Conservation (phyloP, 2,113 vertebrate genomes). For the Arothron firmamentum region DNA sequence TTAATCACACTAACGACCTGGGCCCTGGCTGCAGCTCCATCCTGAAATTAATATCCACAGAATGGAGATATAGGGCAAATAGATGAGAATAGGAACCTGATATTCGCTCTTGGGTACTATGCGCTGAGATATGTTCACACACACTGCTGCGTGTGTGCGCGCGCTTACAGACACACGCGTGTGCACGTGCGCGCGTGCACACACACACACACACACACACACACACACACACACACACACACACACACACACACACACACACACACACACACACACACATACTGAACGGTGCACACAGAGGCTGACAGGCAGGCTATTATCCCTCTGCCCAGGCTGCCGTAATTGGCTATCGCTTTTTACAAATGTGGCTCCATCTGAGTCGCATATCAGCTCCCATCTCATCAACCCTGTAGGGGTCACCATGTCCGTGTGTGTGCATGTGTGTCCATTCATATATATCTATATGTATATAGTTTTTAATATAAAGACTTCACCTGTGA, state of each 20-base stretch:
- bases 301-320: constrained; percentile 80
- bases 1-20: constrained; percentile 74
- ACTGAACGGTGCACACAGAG: constrained; percentile 42
- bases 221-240: constrained; percentile 30
- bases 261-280: constrained; percentile 21
- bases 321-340: constrained; percentile 77
- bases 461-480: constrained; percentile 20
- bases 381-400: constrained; percentile 71
- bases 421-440: constrained; percentile 46
- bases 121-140: constrained; percentile 53
- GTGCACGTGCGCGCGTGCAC: too few relatives aligned
- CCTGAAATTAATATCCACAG: constrained; percentile 82
- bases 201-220: constrained; percentile 28
- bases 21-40: constrained; percentile 65
- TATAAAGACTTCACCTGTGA: constrained; percentile 9
- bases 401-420: constrained; percentile 73
- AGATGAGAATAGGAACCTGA: constrained; percentile 78
- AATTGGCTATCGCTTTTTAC: constrained; percentile 83
- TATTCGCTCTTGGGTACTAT: constrained; percentile 67
- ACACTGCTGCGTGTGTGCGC: constrained; percentile 32
- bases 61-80: constrained; percentile 83
- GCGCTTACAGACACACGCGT: constrained; percentile 32
- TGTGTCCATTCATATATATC: constrained; percentile 19
- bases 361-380: constrained; percentile 78
- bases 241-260: constrained; percentile 19